Percentiles rank a stretch among this genome's conserved stretches.
Conservation (phyloP, 1,140 invertebrate genomes). For the Tetramorium parvispinum region DNA sequence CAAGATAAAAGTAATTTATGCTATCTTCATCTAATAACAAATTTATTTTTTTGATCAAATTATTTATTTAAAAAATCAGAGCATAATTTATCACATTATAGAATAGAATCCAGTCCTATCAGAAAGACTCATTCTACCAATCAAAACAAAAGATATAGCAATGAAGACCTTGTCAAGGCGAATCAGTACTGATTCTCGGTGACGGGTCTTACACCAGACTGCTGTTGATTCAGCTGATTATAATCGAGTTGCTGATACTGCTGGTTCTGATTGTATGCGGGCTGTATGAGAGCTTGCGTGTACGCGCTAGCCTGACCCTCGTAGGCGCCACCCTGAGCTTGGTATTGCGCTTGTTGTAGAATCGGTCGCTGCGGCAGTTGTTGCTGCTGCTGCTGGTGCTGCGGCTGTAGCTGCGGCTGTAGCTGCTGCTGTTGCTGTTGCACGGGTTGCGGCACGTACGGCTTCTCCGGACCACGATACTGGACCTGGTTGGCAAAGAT, state of each 20-base stretch:
- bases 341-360: conserved; percentile 33
- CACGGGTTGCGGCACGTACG: conserved; percentile 81
- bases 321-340: conserved; percentile 60
- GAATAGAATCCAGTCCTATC: not conserved
- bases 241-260: conserved; percentile 48
- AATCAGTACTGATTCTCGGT: conserved; percentile 80
- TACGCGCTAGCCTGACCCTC: conserved; percentile 1
- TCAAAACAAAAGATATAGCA: not conserved
- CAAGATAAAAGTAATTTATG: not conserved
- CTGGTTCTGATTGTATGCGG: conserved; percentile 20
- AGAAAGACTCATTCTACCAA: not conserved
- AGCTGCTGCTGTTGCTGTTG: conserved; percentile 53
- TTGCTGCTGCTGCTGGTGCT: conserved; percentile 9
- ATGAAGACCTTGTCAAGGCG: not conserved
- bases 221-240: conserved; percentile 37
- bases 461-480: conserved; percentile 77
- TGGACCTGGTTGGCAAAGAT: conserved; percentile 82
- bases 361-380: not conserved
- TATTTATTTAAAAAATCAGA: not conserved
- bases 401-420: conserved; percentile 19
- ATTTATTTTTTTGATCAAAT: not conserved
- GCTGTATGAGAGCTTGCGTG: conserved; percentile 30
- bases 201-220: conserved; percentile 74
- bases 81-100: conserved; percentile 2
- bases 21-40: not conserved